Conservation (phyloP, 2,113 vertebrate species). For the Patagioenas fasciata region DNA sequence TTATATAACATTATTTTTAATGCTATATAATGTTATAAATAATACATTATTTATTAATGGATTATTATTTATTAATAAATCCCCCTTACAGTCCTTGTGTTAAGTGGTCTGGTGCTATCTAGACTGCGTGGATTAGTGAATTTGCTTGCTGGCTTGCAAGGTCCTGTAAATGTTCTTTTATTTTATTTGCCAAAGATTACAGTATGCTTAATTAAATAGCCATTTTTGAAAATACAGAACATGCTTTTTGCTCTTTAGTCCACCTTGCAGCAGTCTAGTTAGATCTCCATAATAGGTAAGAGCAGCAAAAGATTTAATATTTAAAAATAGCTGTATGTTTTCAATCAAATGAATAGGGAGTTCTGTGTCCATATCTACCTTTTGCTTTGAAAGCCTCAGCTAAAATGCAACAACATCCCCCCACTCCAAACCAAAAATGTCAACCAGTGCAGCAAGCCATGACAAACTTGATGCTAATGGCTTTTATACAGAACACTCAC, state of each 20-base stretch:
- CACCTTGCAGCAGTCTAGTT: background rate
- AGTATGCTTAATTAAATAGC: background rate
- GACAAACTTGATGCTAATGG: background rate
- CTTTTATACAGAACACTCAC: background rate
- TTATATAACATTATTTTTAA: too few relatives aligned
- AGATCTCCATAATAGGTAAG: background rate
- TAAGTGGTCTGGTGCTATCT: background rate
- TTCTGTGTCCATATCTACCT: background rate
- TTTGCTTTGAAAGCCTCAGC: background rate
- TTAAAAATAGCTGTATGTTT: background rate
- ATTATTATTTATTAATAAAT: background rate
- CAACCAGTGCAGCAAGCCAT: background rate
- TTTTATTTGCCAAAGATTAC: background rate
- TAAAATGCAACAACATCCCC: background rate
- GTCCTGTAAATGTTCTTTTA: background rate
- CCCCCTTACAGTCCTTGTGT: background rate
- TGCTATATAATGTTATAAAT: too few relatives aligned
- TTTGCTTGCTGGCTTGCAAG: background rate
- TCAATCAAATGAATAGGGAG: background rate
- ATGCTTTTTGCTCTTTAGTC: background rate
- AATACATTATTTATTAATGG: background rate
- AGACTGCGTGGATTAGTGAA: background rate
- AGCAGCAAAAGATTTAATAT: background rate
- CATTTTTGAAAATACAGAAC: background rate
- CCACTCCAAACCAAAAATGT: background rate